A percentile compares a stretch with the other conserved stretches of the same genome.
Conservation (phyloP, 2,113 vertebrate species). For the Taurulus bubalis region DNA sequence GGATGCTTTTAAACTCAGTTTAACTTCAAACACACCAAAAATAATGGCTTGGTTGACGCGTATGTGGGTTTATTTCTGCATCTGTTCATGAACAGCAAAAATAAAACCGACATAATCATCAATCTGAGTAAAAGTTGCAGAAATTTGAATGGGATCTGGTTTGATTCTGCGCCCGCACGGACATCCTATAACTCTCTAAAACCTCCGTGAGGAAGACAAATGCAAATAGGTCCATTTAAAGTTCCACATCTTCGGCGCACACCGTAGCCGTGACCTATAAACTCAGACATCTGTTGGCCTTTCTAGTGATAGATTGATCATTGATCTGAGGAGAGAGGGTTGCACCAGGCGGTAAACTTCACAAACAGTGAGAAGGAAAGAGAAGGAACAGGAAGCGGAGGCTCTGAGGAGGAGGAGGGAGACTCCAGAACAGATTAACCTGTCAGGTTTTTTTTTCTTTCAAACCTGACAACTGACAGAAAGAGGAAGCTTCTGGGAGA, state of each 20-base stretch:
- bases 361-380: conserved; percentile 44
- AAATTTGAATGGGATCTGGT: conserved; percentile 9
- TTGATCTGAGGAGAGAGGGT: conserved; percentile 24
- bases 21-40: neutral
- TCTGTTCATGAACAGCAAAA: neutral
- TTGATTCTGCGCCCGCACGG: neutral
- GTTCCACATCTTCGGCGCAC: neutral
- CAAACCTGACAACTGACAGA: conserved; percentile 46
- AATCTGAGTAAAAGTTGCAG: neutral
- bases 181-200: neutral
- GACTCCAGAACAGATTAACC: conserved; percentile 41
- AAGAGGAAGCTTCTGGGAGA: conserved; percentile 1
- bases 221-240: neutral
- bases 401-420: conserved; percentile 28
- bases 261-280: neutral
- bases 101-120: neutral
- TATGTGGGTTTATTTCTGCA: neutral
- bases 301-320: conserved; percentile 23
- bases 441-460: conserved; percentile 8
- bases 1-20: neutral
- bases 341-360: conserved; percentile 39
- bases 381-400: conserved; percentile 38
- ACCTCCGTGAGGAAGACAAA: conserved; percentile 1
- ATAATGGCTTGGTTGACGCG: neutral
- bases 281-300: conserved; percentile 11